These are phyloP conservation scores for Mamestra configurata DNA, from an alignment of 1,140 invertebrate species.

Conservation along the genomic window DNA sequence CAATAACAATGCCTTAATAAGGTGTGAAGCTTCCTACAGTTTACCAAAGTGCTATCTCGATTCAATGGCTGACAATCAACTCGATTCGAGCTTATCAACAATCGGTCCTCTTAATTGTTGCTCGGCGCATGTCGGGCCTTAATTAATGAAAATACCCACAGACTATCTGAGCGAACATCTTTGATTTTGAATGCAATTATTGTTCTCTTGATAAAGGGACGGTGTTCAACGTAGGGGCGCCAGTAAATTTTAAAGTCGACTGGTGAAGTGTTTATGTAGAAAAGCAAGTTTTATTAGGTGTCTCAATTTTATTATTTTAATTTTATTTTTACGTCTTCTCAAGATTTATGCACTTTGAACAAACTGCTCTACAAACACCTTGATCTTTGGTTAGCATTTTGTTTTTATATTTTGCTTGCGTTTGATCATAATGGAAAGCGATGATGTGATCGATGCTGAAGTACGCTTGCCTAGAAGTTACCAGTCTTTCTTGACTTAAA, in stretches of 20 bases:
- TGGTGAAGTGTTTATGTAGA: conserved; percentile 1
- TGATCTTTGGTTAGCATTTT: no score
- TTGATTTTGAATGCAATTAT: conserved; percentile 86
- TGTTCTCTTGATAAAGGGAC: conserved; percentile 81
- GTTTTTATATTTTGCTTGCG: no score
- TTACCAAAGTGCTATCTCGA: conserved; percentile 71
- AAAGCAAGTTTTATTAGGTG: neutral
- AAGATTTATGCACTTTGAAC: neutral
- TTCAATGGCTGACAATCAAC: conserved; percentile 69
- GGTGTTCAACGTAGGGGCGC: conserved; percentile 51
- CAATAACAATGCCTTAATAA: conserved; percentile 74
- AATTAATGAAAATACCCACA: conserved; percentile 85
- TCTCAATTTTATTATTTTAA: neutral
- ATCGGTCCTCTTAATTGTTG: conserved; percentile 85
- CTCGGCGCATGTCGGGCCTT: conserved; percentile 79
- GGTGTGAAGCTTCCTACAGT: conserved; percentile 77
- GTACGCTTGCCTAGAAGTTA: no score
- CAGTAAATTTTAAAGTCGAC: conserved; percentile 30
- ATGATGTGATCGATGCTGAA: no score
- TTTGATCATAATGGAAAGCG: no score
- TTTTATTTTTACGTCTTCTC: no score
- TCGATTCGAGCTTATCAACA: conserved; percentile 76
- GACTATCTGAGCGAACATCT: conserved; percentile 77
- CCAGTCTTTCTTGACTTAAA: no score
- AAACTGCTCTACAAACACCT: no score